Conservation (phyloP, 30 jellyfish, hydroid and myxozoan genomes). For the Euphysa ruthae region DNA sequence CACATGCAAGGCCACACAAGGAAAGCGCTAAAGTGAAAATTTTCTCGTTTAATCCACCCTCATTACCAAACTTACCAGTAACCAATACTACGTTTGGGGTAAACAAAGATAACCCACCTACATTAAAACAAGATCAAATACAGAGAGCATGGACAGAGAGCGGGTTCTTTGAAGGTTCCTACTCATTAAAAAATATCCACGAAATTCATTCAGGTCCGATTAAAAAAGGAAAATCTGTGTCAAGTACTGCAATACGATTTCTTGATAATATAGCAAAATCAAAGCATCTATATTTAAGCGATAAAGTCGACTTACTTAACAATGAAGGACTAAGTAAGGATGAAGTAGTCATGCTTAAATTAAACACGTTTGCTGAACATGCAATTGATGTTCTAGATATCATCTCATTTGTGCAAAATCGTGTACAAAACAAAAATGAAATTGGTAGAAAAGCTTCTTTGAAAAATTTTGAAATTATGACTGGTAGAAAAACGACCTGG, state of each 20-base stretch:
- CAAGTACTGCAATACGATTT: constrained; percentile 4
- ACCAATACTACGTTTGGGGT: no score
- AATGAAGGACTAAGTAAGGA: neutral
- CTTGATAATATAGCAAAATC: neutral
- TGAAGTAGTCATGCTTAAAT: neutral
- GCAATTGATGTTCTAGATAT: constrained; percentile 7
- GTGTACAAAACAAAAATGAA: neutral
- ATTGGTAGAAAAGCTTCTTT: no score
- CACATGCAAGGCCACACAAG: no score
- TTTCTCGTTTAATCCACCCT: no score
- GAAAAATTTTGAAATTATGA: no score
- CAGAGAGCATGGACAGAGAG: constrained; percentile 32
- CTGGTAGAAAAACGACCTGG: no score
- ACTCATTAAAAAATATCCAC: neutral
- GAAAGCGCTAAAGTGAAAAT: no score
- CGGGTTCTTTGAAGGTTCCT: constrained; percentile 18
- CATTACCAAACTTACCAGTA: no score
- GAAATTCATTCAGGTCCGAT: neutral
- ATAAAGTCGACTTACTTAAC: neutral
- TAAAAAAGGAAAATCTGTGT: neutral
- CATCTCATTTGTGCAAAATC: neutral
- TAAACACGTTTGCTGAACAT: constrained; percentile 23
- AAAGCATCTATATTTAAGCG: constrained; percentile 8
- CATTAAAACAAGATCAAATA: neutral
- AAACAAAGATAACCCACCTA: no score